Conservation (phyloP, 2,888 invertebrate genomes). For the Morpho deidamia region DNA sequence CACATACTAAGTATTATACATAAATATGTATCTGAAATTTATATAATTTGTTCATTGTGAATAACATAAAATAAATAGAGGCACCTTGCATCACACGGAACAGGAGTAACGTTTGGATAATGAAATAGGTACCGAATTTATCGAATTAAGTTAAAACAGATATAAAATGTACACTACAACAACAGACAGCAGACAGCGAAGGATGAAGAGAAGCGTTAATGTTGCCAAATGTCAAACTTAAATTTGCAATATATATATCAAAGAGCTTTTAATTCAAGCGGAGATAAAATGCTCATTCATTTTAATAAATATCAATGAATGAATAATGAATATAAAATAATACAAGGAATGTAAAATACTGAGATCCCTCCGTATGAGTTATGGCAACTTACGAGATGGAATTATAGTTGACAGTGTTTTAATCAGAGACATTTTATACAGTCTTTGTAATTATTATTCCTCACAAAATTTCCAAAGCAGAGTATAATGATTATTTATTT, state of each 20-base stretch:
- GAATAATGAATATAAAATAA: no score
- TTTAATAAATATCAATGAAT: no score
- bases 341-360: no score
- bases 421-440: no score
- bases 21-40: slow-evolving; percentile 23
- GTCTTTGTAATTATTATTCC: no score
- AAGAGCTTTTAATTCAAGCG: no score
- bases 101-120: slow-evolving; percentile 26
- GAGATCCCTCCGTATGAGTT: no score
- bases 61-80: slow-evolving; percentile 25
- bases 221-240: slow-evolving; percentile 11
- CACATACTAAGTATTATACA: slow-evolving; percentile 23
- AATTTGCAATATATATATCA: background rate
- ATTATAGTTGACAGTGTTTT: no score
- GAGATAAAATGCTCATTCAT: no score
- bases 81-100: slow-evolving; percentile 44
- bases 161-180: slow-evolving; percentile 22
- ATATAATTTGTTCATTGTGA: slow-evolving; percentile 33
- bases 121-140: slow-evolving; percentile 25
- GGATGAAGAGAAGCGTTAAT: slow-evolving; percentile 24
- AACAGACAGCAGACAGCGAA: slow-evolving; percentile 24
- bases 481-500: no score
- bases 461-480: no score
- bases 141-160: slow-evolving; percentile 29
- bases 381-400: no score